Conservation (phyloP, 2,113 vertebrate genomes). For the Garra rufa region DNA sequence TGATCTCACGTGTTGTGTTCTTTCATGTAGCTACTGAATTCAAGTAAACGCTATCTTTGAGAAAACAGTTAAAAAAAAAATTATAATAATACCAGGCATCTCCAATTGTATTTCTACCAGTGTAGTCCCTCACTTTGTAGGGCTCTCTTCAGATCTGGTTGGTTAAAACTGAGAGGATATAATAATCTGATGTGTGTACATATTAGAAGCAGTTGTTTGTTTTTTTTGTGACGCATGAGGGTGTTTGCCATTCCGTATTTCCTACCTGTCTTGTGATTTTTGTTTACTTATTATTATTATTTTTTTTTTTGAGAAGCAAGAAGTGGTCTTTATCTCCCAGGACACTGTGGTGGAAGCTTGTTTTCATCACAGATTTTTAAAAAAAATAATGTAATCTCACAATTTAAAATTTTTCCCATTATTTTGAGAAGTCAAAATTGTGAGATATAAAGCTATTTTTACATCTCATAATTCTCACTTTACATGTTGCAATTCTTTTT, state of each 20-base stretch:
- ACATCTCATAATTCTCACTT: too few relatives aligned
- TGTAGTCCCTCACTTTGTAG: neutral
- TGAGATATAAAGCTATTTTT: too few relatives aligned
- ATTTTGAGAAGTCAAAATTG: too few relatives aligned
- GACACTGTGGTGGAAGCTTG: neutral
- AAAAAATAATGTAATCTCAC: neutral
- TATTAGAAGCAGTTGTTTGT: slow-evolving; percentile 52
- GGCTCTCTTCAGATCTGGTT: slow-evolving; percentile 62
- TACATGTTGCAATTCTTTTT: too few relatives aligned
- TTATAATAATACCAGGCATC: neutral
- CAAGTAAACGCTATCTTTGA: slow-evolving; percentile 5
- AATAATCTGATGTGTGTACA: slow-evolving; percentile 58
- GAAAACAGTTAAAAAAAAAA: neutral
- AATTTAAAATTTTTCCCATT: too few relatives aligned
- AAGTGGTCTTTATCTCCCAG: slow-evolving; percentile 47
- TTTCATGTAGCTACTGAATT: neutral
- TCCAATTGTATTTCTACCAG: slow-evolving; percentile 16
- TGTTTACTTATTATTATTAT: slow-evolving; percentile 19
- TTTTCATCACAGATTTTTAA: neutral
- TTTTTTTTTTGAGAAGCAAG: slow-evolving; percentile 33
- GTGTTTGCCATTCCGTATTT: slow-evolving; percentile 66
- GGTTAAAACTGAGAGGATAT: slow-evolving; percentile 64
- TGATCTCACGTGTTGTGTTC: slow-evolving; percentile 18
- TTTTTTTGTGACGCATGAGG: slow-evolving; percentile 71
- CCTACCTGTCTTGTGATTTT: slow-evolving; percentile 59